Percentiles rank a stretch among this genome's conserved stretches.
Evolutionary conservation across 2,888 invertebrate species (phyloP).

Genomic region (Boloria euphrosyne): DNA sequence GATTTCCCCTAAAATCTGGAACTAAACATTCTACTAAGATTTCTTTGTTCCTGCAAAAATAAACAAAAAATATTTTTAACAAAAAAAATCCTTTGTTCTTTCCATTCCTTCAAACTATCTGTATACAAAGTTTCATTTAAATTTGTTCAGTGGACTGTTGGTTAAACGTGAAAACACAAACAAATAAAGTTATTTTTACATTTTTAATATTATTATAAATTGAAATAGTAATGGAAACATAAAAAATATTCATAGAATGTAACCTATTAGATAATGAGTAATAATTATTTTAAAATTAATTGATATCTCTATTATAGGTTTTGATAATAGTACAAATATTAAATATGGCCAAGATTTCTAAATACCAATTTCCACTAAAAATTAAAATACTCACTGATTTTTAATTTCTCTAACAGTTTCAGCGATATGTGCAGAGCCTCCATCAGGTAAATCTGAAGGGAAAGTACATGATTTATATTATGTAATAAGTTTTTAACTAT

Average conservation of each 20-base stretch:
- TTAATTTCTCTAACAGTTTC: constrained; percentile 95
- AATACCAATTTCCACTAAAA: neutral
- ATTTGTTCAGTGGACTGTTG: too few species aligned
- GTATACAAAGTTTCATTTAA: too few species aligned
- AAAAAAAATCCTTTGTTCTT: too few species aligned
- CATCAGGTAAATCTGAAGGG: constrained; percentile 92
- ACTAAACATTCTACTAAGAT: constrained; percentile 98
- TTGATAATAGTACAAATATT: neutral
- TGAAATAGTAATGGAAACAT: too few species aligned
- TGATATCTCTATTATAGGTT: too few species aligned
- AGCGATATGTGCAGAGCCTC: constrained; percentile 96
- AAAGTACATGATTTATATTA: constrained; percentile 1
- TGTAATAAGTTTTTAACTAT: neutral
- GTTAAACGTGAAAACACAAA: too few species aligned
- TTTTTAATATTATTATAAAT: too few species aligned
- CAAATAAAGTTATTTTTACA: too few species aligned
- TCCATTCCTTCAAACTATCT: too few species aligned
- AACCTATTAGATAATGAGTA: too few species aligned
- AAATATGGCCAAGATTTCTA: neutral
- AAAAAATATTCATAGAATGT: too few species aligned
- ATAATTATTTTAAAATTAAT: too few species aligned
- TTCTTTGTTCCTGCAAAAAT: constrained; percentile 84
- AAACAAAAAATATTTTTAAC: neutral
- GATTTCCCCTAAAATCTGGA: constrained; percentile 96
- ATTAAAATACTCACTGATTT: constrained; percentile 82